These are phyloP conservation scores for Tyto alba DNA, from an alignment of 2,113 vertebrate genomes.

Conservation along the genomic window DNA sequence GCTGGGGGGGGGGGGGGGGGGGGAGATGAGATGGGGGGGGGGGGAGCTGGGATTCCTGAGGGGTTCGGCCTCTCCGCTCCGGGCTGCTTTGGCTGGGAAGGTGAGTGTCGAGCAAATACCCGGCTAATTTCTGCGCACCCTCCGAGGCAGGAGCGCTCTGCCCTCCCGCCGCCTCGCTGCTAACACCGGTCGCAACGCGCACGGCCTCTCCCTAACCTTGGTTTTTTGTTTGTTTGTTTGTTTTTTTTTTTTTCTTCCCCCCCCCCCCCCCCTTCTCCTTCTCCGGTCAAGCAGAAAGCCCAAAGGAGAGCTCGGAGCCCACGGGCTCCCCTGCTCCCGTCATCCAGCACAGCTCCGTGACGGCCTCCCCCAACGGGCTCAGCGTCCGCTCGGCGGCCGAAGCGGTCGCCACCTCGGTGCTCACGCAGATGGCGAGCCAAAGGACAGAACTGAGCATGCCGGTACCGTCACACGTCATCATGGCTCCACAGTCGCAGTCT, in stretches of 20 bases:
- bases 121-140: not conserved
- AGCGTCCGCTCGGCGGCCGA: constrained; percentile 89
- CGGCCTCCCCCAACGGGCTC: constrained; percentile 84
- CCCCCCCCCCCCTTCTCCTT: not conserved
- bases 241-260: too few species aligned
- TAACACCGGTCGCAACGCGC: fast-evolving
- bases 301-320: constrained; percentile 88
- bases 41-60: not conserved
- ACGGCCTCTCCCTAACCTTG: not conserved
- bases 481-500: constrained; percentile 92
- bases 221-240: not conserved
- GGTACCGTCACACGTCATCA: constrained; percentile 74
- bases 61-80: not conserved
- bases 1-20: not conserved
- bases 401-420: constrained; percentile 92
- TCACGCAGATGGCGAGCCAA: constrained; percentile 93
- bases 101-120: not conserved
- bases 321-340: constrained; percentile 88
- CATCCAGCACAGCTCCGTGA: constrained; percentile 91
- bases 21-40: not conserved
- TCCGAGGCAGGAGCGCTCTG: not conserved
- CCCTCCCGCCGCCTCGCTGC: not conserved
- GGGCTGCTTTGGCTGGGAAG: not conserved
- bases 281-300: constrained; percentile 73
- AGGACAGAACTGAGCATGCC: constrained; percentile 83